A percentile compares a stretch with the other conserved stretches of the same genome.
Conservation (phyloP, 1,140 invertebrate species). For the Bombus polaris region DNA sequence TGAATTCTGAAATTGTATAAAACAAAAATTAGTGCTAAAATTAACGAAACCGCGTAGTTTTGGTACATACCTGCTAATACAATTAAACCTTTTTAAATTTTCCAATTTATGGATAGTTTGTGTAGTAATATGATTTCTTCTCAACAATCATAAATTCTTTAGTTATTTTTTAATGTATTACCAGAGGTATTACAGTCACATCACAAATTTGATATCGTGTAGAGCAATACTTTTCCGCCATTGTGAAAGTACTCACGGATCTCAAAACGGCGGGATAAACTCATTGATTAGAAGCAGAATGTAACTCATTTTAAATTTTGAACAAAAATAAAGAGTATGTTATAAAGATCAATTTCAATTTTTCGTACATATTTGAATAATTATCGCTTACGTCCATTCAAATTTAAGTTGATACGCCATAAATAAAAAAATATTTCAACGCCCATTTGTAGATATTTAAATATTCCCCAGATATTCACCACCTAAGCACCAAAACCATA, state of each 20-base stretch:
- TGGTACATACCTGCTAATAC: slow-evolving; percentile 6
- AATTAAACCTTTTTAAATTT: not conserved
- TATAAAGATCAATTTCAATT: not conserved
- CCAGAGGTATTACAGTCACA: not conserved
- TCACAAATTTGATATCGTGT: not conserved
- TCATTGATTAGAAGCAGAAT: not conserved
- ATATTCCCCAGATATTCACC: not conserved
- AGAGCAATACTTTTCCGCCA: slow-evolving; percentile 15
- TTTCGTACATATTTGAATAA: not conserved
- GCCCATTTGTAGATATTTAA: not conserved
- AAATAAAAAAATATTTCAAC: not conserved
- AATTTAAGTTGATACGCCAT: not conserved
- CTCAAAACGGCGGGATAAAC: slow-evolving; percentile 13
- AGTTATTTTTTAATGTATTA: not conserved
- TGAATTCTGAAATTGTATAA: not conserved
- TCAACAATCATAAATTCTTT: slow-evolving; percentile 1
- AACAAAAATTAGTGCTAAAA: not conserved
- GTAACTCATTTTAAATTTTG: not conserved
- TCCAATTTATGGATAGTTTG: not conserved
- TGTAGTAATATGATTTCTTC: not conserved
- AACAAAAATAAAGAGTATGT: not conserved
- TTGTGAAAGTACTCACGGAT: slow-evolving; percentile 19
- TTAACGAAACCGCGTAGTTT: not conserved
- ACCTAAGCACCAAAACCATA: not conserved
- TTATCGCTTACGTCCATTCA: not conserved